Percentiles rank a stretch among this genome's conserved stretches.
Conservation (phyloP, 2,113 vertebrate genomes). For the Mus musculus region GRCm39 chr10:116835001-116835500, state of each 20-base stretch:
- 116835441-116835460: background rate
- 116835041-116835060: constrained; percentile 11
- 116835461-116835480: background rate
- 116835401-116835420: background rate
- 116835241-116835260: background rate
- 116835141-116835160: constrained; percentile 56
- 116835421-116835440: background rate
- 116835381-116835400: too few relatives aligned
- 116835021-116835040: background rate
- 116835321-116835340: background rate
- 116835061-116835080: background rate
- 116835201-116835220: background rate
- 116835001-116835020: background rate
- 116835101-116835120: constrained; percentile 65
- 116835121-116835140: constrained; percentile 72
- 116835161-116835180: constrained; percentile 51
- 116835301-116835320: background rate
- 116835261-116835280: background rate
- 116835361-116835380: background rate
- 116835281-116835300: background rate
- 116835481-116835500: background rate
- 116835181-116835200: constrained; percentile 62
- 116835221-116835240: background rate
- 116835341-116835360: background rate
- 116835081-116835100: constrained; percentile 31